phyloP scores from a whole-genome alignment of 2,888 invertebrate species.

The Salpingus planirostris region DNA sequence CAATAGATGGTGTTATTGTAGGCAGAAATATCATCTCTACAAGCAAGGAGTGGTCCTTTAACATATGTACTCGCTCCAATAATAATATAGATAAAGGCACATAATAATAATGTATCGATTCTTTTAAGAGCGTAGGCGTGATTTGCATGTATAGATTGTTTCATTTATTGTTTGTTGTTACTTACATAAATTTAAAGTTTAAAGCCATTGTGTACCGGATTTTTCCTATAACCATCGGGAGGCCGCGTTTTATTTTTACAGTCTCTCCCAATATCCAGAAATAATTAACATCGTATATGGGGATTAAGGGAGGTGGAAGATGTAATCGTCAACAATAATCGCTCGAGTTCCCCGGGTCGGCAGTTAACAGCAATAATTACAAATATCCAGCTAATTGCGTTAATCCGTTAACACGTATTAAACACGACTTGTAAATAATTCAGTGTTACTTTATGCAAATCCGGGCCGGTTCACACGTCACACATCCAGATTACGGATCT shows the following conservation, averaged over 20 bases:
- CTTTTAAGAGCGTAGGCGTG: conserved; percentile 34
- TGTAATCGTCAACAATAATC: too few species aligned
- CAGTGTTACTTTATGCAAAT: conserved; percentile 28
- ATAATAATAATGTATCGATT: conserved; percentile 38
- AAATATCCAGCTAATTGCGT: conserved; percentile 2
- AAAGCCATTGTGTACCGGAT: conserved; percentile 4
- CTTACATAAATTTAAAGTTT: conserved; percentile 11
- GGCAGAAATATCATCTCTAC: conserved; percentile 35
- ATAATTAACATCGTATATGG: too few species aligned
- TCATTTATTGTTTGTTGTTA: too few species aligned
- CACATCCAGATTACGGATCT: conserved; percentile 19
- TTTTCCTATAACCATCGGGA: background rate
- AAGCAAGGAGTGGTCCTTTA: conserved; percentile 33
- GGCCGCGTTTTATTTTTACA: too few species aligned
- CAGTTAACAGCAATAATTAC: too few species aligned
- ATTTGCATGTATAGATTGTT: conserved; percentile 32
- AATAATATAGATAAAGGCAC: conserved; percentile 39
- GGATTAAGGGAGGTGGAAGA: too few species aligned
- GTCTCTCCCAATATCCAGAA: too few species aligned
- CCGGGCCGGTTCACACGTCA: conserved; percentile 23
- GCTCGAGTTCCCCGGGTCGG: too few species aligned
- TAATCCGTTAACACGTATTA: conserved; percentile 12
- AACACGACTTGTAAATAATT: conserved; percentile 22
- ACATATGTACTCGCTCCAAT: conserved; percentile 38
- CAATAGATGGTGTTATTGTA: conserved; percentile 25